phyloP scores from a whole-genome alignment of 2,888 invertebrate species.

The Oeneis ivallda region DNA sequence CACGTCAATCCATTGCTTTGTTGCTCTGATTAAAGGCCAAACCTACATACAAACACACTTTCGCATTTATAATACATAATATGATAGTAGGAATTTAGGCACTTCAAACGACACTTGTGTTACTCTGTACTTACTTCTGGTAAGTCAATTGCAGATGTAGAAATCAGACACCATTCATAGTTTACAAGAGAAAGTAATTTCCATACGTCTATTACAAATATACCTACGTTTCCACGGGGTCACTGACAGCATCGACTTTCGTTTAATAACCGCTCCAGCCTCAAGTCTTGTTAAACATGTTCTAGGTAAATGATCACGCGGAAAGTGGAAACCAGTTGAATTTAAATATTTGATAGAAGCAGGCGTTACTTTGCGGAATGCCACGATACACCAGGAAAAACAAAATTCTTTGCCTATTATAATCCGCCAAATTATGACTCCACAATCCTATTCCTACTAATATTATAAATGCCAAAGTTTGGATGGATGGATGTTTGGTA shows the following conservation, averaged over 20 bases:
- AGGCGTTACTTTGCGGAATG: no score
- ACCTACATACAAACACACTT: no score
- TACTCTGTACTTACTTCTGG: neutral
- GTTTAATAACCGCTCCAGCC: constrained; percentile 50
- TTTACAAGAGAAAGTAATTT: constrained; percentile 45
- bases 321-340: constrained; percentile 41
- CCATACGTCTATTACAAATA: constrained; percentile 42
- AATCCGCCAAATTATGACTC: no score
- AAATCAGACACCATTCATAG: constrained; percentile 10
- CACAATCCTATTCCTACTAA: no score
- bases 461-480: no score
- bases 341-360: neutral
- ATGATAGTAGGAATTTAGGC: no score
- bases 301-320: constrained; percentile 50
- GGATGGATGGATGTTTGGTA: no score
- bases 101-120: neutral
- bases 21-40: no score
- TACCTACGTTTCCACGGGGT: constrained; percentile 38
- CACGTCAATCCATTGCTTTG: no score
- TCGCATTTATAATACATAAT: neutral
- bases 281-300: constrained; percentile 48
- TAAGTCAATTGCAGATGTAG: neutral
- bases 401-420: no score
- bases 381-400: no score
- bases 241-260: constrained; percentile 54